Evolutionary conservation across 2,888 invertebrate genomes (phyloP).

Genomic region (Heliothis peltigera): DNA sequence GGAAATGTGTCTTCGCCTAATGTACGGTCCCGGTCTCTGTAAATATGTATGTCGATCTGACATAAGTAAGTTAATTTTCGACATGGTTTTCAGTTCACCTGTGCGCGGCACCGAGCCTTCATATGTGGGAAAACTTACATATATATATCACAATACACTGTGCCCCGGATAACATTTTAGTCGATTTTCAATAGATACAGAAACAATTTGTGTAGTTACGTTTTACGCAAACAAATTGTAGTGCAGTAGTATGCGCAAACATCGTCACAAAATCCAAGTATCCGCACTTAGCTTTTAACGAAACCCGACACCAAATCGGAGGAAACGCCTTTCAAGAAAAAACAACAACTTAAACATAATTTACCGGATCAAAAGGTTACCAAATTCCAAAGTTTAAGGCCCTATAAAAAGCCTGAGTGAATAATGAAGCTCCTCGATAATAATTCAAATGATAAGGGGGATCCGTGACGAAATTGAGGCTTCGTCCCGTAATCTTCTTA

Average conservation of each 20-base stretch:
- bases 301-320: background rate
- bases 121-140: too few relatives aligned
- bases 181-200: too few relatives aligned
- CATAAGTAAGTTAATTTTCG: constrained; percentile 13
- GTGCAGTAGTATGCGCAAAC: too few relatives aligned
- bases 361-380: constrained; percentile 21
- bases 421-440: constrained; percentile 51
- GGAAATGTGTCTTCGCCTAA: constrained; percentile 35
- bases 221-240: too few relatives aligned
- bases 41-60: constrained; percentile 19
- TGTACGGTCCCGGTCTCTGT: constrained; percentile 27
- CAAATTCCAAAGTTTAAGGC: constrained; percentile 31
- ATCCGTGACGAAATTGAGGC: constrained; percentile 44
- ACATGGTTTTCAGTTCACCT: constrained; percentile 13
- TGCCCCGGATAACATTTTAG: too few relatives aligned
- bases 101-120: background rate
- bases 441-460: constrained; percentile 27
- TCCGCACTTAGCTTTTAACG: too few relatives aligned
- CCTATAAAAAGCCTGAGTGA: constrained; percentile 40
- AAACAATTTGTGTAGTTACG: too few relatives aligned
- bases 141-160: too few relatives aligned
- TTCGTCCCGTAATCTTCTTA: constrained; percentile 60
- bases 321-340: background rate
- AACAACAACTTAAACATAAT: constrained; percentile 25
- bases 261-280: too few relatives aligned